phyloP scores from a whole-genome alignment of 2,797 vertebrate genomes.

The Sphaeramia orbicularis region DNA sequence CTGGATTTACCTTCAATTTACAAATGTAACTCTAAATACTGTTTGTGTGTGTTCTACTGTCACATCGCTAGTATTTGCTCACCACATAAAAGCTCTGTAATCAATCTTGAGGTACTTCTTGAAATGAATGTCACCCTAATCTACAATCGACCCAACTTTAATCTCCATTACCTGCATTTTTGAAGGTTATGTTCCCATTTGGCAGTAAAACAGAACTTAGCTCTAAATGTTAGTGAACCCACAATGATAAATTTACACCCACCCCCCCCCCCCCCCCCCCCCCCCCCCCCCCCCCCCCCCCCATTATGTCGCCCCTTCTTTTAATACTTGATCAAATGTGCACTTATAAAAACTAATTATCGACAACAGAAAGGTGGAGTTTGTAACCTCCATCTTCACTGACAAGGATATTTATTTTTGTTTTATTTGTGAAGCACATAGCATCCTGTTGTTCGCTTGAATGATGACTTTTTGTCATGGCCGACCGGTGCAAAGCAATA shows the following conservation, averaged over 20 bases:
- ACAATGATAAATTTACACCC: not conserved
- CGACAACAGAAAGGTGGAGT: slow-evolving; percentile 1
- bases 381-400: slow-evolving; percentile 15
- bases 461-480: slow-evolving; percentile 65
- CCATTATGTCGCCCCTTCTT: not conserved
- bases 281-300: too few relatives aligned
- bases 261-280: too few relatives aligned
- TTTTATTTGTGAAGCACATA: slow-evolving; percentile 54
- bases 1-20: slow-evolving; percentile 43
- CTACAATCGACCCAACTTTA: slow-evolving; percentile 31
- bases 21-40: slow-evolving; percentile 35
- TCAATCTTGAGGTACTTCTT: slow-evolving; percentile 46
- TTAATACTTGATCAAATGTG: slow-evolving; percentile 3
- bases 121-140: slow-evolving; percentile 61
- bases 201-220: not conserved
- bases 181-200: not conserved
- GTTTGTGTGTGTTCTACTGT: slow-evolving; percentile 50
- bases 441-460: slow-evolving; percentile 57
- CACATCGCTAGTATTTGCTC: slow-evolving; percentile 56
- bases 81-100: slow-evolving; percentile 45
- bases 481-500: slow-evolving; percentile 80
- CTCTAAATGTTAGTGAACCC: not conserved
- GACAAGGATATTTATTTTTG: slow-evolving; percentile 21
- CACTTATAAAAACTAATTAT: slow-evolving; percentile 9
- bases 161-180: too few relatives aligned